These are phyloP conservation scores for Trichomycterus rosablanca DNA, from an alignment of 2,113 vertebrate species.

Conservation along the genomic window DNA sequence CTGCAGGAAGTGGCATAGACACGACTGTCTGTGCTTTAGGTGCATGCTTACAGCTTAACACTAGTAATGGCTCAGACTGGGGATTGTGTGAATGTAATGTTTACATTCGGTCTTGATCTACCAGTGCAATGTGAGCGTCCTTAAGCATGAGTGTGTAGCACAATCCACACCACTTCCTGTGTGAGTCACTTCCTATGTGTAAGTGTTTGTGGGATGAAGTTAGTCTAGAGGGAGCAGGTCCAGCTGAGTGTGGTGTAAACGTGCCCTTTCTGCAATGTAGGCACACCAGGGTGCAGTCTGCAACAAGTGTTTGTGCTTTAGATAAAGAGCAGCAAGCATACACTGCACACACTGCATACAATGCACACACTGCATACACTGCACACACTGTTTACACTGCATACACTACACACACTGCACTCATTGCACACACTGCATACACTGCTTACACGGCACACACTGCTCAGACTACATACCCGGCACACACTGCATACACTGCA, in stretches of 20 bases:
- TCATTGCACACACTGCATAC: no score
- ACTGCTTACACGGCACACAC: no score
- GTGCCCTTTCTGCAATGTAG: not conserved
- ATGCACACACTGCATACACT: constrained; percentile 5
- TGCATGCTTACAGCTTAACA: no score
- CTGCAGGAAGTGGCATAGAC: no score
- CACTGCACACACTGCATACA: not conserved
- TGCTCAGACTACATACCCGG: constrained; percentile 8
- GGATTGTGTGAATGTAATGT: no score
- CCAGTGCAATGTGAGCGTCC: no score
- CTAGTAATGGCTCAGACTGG: no score
- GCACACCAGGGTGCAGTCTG: constrained; percentile 19
- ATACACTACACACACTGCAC: no score
- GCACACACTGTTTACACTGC: no score
- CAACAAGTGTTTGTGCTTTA: constrained; percentile 29
- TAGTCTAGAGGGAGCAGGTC: not conserved
- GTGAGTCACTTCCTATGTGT: constrained; percentile 24
- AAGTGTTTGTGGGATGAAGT: not conserved
- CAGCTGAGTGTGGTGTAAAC: constrained; percentile 12
- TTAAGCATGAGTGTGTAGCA: not conserved
- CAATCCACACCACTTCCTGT: constrained; percentile 8
- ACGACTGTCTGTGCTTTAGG: no score
- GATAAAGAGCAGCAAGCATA: constrained; percentile 25
- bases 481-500: constrained; percentile 5
- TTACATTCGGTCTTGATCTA: no score